Evolutionary conservation across 2,113 vertebrate species (phyloP).

Genomic region (Chloebia gouldiae): DNA sequence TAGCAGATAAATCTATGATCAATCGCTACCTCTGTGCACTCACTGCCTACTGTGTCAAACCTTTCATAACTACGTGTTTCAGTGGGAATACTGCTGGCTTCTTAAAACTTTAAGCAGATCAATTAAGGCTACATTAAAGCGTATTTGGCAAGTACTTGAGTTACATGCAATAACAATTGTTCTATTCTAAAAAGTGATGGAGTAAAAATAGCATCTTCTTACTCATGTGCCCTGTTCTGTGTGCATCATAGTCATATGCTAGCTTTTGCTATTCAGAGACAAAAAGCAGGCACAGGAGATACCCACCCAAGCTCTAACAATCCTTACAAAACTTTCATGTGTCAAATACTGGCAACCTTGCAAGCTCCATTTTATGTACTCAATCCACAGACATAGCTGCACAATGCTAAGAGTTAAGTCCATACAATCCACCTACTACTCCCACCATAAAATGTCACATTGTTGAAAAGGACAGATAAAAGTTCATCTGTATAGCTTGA

Average conservation of each 20-base stretch:
- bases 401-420: neutral
- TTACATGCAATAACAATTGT: constrained; percentile 50
- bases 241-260: constrained; percentile 49
- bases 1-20: neutral
- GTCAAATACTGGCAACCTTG: neutral
- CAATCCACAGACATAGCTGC: neutral
- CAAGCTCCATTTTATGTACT: neutral
- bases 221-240: constrained; percentile 37
- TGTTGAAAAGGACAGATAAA: neutral
- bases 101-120: constrained; percentile 43
- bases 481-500: neutral
- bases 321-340: constrained; percentile 1
- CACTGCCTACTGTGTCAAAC: neutral
- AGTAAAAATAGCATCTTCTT: constrained; percentile 61
- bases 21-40: neutral
- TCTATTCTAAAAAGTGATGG: neutral
- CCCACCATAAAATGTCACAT: neutral
- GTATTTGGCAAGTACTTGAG: constrained; percentile 43
- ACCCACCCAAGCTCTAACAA: neutral
- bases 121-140: constrained; percentile 48
- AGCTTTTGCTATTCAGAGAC: constrained; percentile 39
- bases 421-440: neutral
- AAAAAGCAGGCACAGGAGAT: constrained; percentile 22
- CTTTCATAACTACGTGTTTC: constrained; percentile 21
- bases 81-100: constrained; percentile 40